Base-by-base conservation (phyloP, 2,113 vertebrate species). In the Probosciger aterrimus region DNA sequence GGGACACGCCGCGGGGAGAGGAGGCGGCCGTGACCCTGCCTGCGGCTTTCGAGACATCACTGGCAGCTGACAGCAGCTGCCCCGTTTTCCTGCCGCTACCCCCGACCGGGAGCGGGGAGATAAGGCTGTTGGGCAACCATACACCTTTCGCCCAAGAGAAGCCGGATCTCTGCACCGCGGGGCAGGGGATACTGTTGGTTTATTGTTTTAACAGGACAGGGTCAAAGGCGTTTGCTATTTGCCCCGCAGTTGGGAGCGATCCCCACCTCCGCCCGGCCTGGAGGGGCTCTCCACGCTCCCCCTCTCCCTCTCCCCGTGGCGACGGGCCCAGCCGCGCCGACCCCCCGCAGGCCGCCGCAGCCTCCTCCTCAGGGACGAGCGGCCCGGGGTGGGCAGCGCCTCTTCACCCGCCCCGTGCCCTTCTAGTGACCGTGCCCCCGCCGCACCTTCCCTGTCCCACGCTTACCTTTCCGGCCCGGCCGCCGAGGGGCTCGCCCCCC, bases 401-500 rank as follows among this genome's bases (percentile, higher is more conserved):
- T 52, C 33, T 31, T 18, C 25, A 7, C 14, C 22, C 57, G 3
- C 49, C 14, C 53, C 31, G 17, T 69, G 79, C 79, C 78, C 83
- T 70, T 47, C 53, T 31, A 13, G 49, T 78, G 82, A 70, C 91
- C 82, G 49, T 79, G 49, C 33, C 67, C 70, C 49, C 69, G 23
- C 52, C 74, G 49, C 55, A 37, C 55, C 64, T 50, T 57, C 65
- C 39, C 39, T 74, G 27, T 60, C 88, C 63, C 80, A 49, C 82
- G 37, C 96, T 95, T 95, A 94, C 95, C 95, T 96, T 86, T 86
- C 84, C 59, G 53, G 63, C 60, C 86, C 65, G 55, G 71, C 70
- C 49, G 90, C 83, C 60, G 86, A 77, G 91, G 77, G 86, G 64
- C 68, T 68, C 18, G 64, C 43, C 31, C 77, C 55, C 89, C 63